These are phyloP conservation scores for Poeciliopsis occidentalis DNA, from an alignment of 2,113 vertebrate genomes.

Conservation along the genomic window DNA sequence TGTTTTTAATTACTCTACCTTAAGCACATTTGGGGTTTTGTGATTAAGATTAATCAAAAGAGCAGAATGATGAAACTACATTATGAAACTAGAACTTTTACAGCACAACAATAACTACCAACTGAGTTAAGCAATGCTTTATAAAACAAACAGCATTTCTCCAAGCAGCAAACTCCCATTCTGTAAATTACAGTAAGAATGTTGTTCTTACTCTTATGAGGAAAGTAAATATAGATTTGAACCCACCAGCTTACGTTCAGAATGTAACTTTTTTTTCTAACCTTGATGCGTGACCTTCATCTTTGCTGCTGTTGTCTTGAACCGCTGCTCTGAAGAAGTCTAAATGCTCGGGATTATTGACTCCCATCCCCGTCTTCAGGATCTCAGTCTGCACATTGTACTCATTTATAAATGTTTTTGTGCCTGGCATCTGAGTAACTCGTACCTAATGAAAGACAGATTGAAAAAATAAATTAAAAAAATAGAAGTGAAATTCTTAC, in stretches of 20 bases:
- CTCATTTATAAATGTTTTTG: constrained; percentile 84
- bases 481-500: too few relatives aligned
- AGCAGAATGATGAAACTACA: too few relatives aligned
- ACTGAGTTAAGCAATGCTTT: too few relatives aligned
- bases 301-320: background rate
- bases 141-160: constrained; percentile 6
- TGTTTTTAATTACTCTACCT: too few relatives aligned
- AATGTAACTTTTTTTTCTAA: constrained; percentile 28
- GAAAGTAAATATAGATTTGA: background rate
- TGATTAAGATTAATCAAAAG: too few relatives aligned
- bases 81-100: too few relatives aligned
- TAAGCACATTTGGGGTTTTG: too few relatives aligned
- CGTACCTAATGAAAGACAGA: constrained; percentile 76
- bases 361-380: constrained; percentile 84
- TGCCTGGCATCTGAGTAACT: constrained; percentile 74
- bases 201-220: background rate
- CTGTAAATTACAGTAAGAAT: background rate
- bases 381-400: constrained; percentile 87
- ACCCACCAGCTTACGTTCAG: background rate
- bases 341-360: constrained; percentile 84
- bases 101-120: too few relatives aligned
- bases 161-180: background rate
- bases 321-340: constrained; percentile 76
- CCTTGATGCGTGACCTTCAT: background rate
- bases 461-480: background rate